Conservation (phyloP, 2,797 vertebrate species). For the Chaenodraco wilsoni region DNA sequence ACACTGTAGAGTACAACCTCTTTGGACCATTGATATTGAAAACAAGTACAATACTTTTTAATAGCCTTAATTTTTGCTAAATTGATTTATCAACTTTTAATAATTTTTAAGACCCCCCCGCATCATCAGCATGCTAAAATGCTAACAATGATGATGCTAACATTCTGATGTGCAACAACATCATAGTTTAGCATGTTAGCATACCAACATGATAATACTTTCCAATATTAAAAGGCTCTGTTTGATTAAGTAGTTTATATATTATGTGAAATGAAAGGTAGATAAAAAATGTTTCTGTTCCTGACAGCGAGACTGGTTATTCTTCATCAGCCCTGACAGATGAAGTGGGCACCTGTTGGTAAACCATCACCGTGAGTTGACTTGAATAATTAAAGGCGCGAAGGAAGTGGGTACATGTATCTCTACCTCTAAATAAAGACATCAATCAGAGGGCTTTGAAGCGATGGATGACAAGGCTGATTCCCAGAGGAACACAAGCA, state of each 20-base stretch:
- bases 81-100: no score
- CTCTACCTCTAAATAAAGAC: conserved; percentile 56
- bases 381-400: conserved; percentile 35
- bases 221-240: background rate
- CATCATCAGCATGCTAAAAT: background rate
- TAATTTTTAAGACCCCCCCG: no score
- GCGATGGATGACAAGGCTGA: conserved; percentile 70
- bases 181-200: background rate
- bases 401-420: conserved; percentile 53
- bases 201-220: background rate
- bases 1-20: no score
- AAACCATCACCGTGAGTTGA: conserved; percentile 38
- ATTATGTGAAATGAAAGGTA: background rate
- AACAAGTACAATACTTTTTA: no score
- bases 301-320: conserved; percentile 24
- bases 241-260: background rate
- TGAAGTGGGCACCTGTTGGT: conserved; percentile 49
- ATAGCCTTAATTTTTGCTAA: no score
- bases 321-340: conserved; percentile 44
- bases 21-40: no score
- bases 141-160: background rate
- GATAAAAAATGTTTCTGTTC: background rate
- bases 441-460: conserved; percentile 80
- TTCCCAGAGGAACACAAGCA: conserved; percentile 67
- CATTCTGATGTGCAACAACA: background rate